Evolutionary conservation across 2,113 vertebrate species (phyloP), one percentile per base, ranked within the genome.

Genomic region (Pholis gunnellus): DNA sequence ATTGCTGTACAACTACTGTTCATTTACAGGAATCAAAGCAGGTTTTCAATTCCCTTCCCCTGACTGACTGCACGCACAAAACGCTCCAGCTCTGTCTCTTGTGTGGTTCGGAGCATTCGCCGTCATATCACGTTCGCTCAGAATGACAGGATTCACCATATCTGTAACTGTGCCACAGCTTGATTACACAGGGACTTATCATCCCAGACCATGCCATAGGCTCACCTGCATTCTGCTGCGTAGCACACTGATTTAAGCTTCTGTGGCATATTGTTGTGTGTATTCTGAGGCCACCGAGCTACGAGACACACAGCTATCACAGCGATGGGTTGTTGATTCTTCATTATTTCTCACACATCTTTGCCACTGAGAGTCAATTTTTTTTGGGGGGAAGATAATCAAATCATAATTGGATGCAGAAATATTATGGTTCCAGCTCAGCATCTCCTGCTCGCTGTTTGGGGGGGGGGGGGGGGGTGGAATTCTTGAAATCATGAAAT

Each of bases 181-280:
- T 88, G 87, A 91, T 90, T 90, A 89, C 79, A 78, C 71, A 61
- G 83, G 67, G 69, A 89, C 78, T 90, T 89, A 82, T 90, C 75
- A 67, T 79, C 83, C 65, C 78, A 56, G 10, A 79, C 57, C 75
- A 83, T 72, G 56, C 75, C 75, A 74, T 9, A 60, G 75, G 84
- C 72, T 75, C 84, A 88, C 84, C 80, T 87, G 87, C 87, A 74
- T 79, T 83, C 72, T 71, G 85, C 74, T 52, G 61, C 48, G 1
- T 29, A 31, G 67, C 52, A 29, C 56, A 78, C 64, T 44, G 34
- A 71, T 75, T 86, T 76, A 85, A 82, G 72, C 57, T 9, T 50
- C 63, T 59, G 42, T 72, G 29, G 79, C 72, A 82, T 85, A 65
- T 70, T 66, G 36, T 63, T 74, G 42, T 75, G 67, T 87, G 70